Conservation (phyloP, 2,888 invertebrate species). For the Crossocerus cetratus region DNA sequence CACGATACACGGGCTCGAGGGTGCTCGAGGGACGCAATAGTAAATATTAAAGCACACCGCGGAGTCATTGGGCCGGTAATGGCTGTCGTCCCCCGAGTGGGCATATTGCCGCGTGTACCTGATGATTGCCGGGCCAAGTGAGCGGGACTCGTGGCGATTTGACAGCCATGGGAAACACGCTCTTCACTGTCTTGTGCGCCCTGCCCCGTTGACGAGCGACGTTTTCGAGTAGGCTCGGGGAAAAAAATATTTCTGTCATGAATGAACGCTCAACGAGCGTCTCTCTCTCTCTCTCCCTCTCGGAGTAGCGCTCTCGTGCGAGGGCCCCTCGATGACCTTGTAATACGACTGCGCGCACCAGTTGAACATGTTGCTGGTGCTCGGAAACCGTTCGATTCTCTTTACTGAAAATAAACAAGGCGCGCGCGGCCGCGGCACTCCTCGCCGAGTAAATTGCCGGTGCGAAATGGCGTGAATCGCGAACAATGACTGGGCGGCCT, state of each 20-base stretch:
- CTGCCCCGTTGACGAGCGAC: conserved; percentile 35
- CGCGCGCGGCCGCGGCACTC: background rate
- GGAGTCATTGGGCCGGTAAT: conserved; percentile 64
- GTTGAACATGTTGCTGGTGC: conserved; percentile 1
- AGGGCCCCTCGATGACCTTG: background rate
- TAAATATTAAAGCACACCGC: conserved; percentile 67
- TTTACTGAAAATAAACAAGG: background rate
- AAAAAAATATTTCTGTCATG: conserved; percentile 39
- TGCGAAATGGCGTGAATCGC: background rate
- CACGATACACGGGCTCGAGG: conserved; percentile 64
- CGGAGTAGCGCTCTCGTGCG: background rate
- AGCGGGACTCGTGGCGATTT: conserved; percentile 51
- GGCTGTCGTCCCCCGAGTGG: conserved; percentile 62
- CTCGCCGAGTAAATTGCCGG: background rate
- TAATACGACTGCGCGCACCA: background rate
- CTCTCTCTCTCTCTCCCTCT: conserved; percentile 15
- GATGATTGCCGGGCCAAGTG: conserved; percentile 36
- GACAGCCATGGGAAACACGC: conserved; percentile 73
- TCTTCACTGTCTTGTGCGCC: conserved; percentile 59
- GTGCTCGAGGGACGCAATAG: conserved; percentile 64
- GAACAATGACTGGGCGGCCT: too few species aligned
- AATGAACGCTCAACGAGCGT: conserved; percentile 40
- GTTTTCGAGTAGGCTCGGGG: conserved; percentile 46
- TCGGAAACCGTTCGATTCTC: background rate
- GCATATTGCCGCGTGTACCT: conserved; percentile 36